Base-by-base conservation (phyloP, 2,113 vertebrate genomes). In the Picathartes gymnocephalus region DNA sequence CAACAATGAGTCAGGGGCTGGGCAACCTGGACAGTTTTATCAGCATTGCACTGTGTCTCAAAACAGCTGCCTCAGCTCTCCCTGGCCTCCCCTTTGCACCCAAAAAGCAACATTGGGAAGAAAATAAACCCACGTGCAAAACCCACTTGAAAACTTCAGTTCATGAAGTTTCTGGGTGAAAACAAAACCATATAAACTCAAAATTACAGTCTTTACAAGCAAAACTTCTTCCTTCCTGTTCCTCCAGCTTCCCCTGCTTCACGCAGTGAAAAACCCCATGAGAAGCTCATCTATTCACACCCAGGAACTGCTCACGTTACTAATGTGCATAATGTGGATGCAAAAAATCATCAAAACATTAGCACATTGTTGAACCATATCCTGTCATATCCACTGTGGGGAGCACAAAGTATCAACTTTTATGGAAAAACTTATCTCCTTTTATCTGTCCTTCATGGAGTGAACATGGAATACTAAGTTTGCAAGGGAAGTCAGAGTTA, bases 141-240 rank as follows among this genome's bases (percentile, higher is more conserved):
- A 64, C 8, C 4, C 44, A 44, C 21, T n/a, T 48, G 53, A 40
- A 71, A 90, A 42, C 33, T 77, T 86, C 23, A 73, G 19, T 40
- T 61, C 4, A 23, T 25, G 7, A 73, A 39, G 31, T 77, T 88
- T 81, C 51, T 74, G n/a, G 10, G 22, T 71, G 27, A 33, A 73
- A 85, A 77, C 35, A 78, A 85, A 60, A 30, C 10, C 11, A 35
- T 60, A 27, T 53, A 72, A 85, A 81, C 30, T 83, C 58, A 47
- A 71, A 95, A 92, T 33, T 78, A 64, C 44, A 54, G 64, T 30
- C 71, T 70, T 86, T 54, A 39, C 37, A 39, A 91, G 70, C 18
- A 86, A 83, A 93, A 92, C 68, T 62, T 27, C 64, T 94, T 97
- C 76, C 58, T 92, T 70, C 54, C 68, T 40, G 30, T 76, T 95